Evolutionary conservation across 2,888 invertebrate species (phyloP), one percentile per base, ranked within the genome.

Genomic region (Boloria selene): DNA sequence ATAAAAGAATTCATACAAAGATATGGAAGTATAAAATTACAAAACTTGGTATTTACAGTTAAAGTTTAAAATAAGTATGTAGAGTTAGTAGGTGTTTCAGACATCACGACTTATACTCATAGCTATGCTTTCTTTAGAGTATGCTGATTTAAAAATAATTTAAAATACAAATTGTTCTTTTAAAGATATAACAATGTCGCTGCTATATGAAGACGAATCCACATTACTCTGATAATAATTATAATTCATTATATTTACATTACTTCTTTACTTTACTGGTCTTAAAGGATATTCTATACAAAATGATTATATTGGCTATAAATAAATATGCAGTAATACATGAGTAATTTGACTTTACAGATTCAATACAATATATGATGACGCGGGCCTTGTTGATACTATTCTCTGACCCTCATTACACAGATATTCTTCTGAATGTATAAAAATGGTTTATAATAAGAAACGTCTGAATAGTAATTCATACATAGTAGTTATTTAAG

Each of bases 301-400:
- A 38, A 59, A 49, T 50, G 61, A 50, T 49, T 58, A 67, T 58
- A 67, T 61, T 62, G 55, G 42, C 64, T 72, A 72, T 72, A 63
- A 69, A 73, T 73, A 73, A 73, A 68, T 63, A 65, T 73, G 72
- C 68, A 67, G 68, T 72, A 73, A 73, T 70, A 65, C 26, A 69
- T 69, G 67, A 67, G 69, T 68, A 69, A 72, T 62, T 62, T 45
- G 61, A 50, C 55, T 67, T 54, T 50, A 64, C 53, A 50, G 44
- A 67, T 60, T 60, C 67, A 50, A 49, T 61, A n/a, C 55, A 58
- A 51, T 50, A 14, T 54, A 26, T 14, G 49, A 50, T 65, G 54
- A 61, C 55, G 31, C 26, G 42, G 50, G 7, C 50, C 13, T 26
- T 65, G 56, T 53, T 62, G 22, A 22, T 22, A 22, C 22, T 51